phyloP scores from a whole-genome alignment of 1,140 invertebrate genomes.

The Meloidogyne exigua region DNA sequence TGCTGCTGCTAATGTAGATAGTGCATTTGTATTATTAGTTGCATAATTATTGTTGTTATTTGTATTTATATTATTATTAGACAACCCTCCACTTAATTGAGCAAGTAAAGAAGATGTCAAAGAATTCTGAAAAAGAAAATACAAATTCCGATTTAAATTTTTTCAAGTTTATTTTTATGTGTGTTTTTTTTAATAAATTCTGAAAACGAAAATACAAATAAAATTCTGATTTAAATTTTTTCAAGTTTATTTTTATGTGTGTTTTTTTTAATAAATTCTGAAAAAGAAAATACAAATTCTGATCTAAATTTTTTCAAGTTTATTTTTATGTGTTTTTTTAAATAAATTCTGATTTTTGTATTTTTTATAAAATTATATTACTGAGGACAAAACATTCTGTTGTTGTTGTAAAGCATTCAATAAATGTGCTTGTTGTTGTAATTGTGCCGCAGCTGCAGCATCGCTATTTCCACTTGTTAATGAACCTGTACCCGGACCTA shows the following conservation, averaged over 20 bases:
- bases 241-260: no score
- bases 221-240: no score
- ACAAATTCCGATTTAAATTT: no score
- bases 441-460: conserved; percentile 15
- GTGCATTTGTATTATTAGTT: not conserved
- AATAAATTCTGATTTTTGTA: no score
- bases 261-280: no score
- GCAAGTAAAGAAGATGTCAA: conserved; percentile 3
- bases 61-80: no score
- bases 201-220: no score
- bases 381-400: conserved; percentile 1
- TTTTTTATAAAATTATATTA: not conserved
- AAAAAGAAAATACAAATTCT: not conserved
- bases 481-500: conserved; percentile 17
- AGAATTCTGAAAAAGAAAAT: not conserved
- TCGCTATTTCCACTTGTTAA: conserved; percentile 21
- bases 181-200: no score
- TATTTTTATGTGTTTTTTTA: no score
- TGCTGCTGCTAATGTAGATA: not conserved
- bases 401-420: conserved; percentile 3
- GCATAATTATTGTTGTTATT: conserved; percentile 9
- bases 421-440: conserved; percentile 17
- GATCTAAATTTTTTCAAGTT: no score
- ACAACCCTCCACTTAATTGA: not conserved
- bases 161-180: no score